Conservation (phyloP, 2,797 vertebrate species). For the Pygocentrus nattereri region DNA sequence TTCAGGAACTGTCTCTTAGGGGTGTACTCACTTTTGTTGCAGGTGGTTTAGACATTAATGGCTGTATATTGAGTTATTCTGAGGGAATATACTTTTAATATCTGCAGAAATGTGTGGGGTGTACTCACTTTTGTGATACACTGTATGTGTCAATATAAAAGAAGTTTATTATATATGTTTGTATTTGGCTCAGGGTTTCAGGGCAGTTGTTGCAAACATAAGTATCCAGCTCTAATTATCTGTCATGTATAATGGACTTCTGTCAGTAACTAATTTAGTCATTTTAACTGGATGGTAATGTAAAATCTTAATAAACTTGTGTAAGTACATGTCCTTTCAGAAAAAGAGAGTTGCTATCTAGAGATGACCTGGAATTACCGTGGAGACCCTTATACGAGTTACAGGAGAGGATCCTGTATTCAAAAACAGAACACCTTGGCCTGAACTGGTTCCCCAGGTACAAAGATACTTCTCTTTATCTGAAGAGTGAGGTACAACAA, state of each 20-base stretch:
- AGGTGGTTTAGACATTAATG: too few relatives aligned
- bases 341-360: constrained; percentile 95
- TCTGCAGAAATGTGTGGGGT: too few relatives aligned
- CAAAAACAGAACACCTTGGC: constrained; percentile 96
- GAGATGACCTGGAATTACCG: constrained; percentile 92
- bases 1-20: too few relatives aligned
- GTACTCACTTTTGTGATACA: too few relatives aligned
- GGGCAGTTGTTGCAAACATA: not conserved
- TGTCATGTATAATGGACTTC: not conserved
- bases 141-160: not conserved
- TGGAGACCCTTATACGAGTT: constrained; percentile 96
- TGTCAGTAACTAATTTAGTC: not conserved
- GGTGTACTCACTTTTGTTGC: too few relatives aligned
- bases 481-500: not conserved
- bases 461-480: constrained; percentile 51
- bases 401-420: constrained; percentile 94
- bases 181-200: not conserved
- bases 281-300: not conserved
- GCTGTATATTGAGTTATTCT: too few relatives aligned
- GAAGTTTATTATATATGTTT: not conserved
- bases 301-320: not conserved
- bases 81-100: too few relatives aligned
- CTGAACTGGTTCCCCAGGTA: constrained; percentile 99
- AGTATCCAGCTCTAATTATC: not conserved
- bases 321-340: constrained; percentile 66